A percentile compares a stretch with the other conserved stretches of the same genome.
Evolutionary conservation across 2,888 invertebrate species (phyloP).

Genomic region (Drepana falcataria): DNA sequence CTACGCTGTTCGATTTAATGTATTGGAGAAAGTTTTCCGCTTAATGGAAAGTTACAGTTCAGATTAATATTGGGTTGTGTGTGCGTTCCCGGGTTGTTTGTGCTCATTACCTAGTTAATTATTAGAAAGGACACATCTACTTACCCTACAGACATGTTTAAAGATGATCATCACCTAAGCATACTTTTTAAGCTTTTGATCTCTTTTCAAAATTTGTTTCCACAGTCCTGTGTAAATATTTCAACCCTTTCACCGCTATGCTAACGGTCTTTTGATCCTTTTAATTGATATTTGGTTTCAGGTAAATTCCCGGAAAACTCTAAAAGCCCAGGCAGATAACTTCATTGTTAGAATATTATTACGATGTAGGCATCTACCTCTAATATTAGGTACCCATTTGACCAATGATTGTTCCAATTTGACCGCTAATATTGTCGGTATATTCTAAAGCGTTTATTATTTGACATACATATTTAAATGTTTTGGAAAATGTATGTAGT

Average conservation of each 20-base stretch:
- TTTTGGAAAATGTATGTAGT: no score
- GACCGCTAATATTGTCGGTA: no score
- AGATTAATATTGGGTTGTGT: background rate
- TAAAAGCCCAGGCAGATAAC: background rate
- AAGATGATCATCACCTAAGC: slow-evolving; percentile 14
- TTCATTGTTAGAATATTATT: background rate
- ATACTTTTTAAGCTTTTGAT: slow-evolving; percentile 24
- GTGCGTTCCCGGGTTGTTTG: background rate
- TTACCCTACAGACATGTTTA: no score
- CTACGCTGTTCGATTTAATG: background rate
- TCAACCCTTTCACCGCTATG: slow-evolving; percentile 36
- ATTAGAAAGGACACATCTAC: background rate
- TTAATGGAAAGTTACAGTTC: background rate
- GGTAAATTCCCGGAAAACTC: slow-evolving; percentile 25
- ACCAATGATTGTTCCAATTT: no score
- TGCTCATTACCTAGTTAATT: background rate
- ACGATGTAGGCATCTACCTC: background rate
- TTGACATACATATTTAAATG: no score
- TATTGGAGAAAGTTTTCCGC: background rate
- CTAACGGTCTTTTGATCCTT: slow-evolving; percentile 44
- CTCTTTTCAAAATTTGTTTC: slow-evolving; percentile 33
- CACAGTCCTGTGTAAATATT: slow-evolving; percentile 34
- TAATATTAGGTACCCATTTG: no score
- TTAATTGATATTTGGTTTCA: slow-evolving; percentile 45
- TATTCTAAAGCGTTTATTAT: no score